Conservation (phyloP, 2,113 vertebrate genomes). For the Tragulus kanchil region DNA sequence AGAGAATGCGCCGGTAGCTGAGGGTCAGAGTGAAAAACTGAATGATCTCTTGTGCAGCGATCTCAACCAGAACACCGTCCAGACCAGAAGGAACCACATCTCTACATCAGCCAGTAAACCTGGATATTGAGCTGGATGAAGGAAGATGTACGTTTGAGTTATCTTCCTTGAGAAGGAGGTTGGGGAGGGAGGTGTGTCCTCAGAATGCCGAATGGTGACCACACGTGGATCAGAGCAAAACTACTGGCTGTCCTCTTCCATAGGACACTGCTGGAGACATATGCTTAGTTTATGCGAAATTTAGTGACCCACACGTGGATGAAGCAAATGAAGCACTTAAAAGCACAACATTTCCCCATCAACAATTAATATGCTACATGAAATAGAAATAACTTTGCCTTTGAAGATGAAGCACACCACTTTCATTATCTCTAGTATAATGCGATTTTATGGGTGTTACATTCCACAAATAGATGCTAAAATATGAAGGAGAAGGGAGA, state of each 20-base stretch:
- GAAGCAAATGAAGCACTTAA: no score
- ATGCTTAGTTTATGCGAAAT: background rate
- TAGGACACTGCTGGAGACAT: background rate
- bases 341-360: no score
- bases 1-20: background rate
- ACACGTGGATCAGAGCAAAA: background rate
- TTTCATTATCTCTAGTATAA: background rate
- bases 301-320: no score
- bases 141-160: background rate
- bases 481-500: background rate
- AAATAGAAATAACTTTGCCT: background rate
- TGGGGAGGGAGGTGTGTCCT: background rate
- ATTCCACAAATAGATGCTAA: background rate
- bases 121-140: background rate
- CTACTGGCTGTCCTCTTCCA: background rate
- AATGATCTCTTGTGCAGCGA: background rate
- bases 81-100: background rate
- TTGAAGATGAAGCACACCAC: background rate
- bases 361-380: background rate
- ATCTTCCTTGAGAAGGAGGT: background rate
- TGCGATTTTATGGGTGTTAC: background rate
- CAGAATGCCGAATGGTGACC: background rate
- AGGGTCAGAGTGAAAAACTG: background rate
- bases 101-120: background rate
- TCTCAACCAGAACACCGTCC: background rate